Evolutionary conservation across 92 coral and sea anemone genomes (phyloP), one percentile per base, ranked within the genome.

Genomic region (Epizoanthus stellaris): DNA sequence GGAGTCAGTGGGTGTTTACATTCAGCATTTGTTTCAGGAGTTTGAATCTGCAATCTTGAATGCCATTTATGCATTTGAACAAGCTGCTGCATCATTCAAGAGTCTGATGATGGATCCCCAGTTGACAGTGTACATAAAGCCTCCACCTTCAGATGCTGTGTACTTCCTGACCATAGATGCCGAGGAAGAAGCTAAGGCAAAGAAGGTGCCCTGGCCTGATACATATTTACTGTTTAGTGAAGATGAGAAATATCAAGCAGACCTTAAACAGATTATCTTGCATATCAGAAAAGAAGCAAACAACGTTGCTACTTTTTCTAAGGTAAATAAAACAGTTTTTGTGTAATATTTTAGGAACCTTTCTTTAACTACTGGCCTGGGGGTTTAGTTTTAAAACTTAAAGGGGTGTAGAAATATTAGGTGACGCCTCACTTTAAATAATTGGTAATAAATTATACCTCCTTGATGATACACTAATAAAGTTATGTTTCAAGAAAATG

Each of bases 111-210:
- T 85, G 82, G 99, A 94, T 53, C 91, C 89, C 12, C 87, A 81
- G 73, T 79, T 97, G 34, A 87, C 93, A n/a, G 81, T 88, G 17
- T 93, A 90, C 65, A 91, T 93, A 68, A 92, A 43, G 65, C 99
- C 99, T 9, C 99, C 99, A 3, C 70, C 85, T 62, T 88, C 91
- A 65, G 99, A 97, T 85, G 91, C 95, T 38, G 99, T 97, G 42
- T 93, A 95, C 80, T 83, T 91, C 40, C 86, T 97, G 87, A 91
- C 97, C 80, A 98, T 93, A 83, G 92, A 91, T 49, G 80, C 70
- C 9, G 92, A 89, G 45, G 94, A 88, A 39, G 97, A 94, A 40
- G 92, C 87, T 77, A 91, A 77, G 74, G 91, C 90, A 54, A 90
- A 71, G 76, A 87, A 86, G 87, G 81, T 88, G 19, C 88, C 88